Evolutionary conservation across 2,797 vertebrate genomes (phyloP), one percentile per base, ranked within the genome.

Genomic region (Emydoidea blandingii): DNA sequence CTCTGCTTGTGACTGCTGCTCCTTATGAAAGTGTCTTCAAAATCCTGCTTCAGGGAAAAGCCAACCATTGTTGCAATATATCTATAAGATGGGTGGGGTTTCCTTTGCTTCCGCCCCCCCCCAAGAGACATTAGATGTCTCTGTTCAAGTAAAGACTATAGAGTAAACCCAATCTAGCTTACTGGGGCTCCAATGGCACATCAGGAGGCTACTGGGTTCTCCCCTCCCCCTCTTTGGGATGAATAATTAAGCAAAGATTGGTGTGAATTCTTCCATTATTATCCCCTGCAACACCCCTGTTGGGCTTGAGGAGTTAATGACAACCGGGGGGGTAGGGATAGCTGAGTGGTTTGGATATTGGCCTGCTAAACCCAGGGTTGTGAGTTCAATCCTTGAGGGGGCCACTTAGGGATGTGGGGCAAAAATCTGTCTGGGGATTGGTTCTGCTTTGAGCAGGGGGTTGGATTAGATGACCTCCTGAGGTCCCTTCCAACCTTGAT

Each of bases 291-390:
- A 97, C 95, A 97, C 97, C 97, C 96, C 34, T 97, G 93, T 92
- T 96, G 97, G 95, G 95, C 97, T 98, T 98, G 97, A 98, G 98
- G 98, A 98, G 98, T 98, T 98, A 98, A 98, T 98, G 98, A 98
- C 97, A 95, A 98, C 96, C 97, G 6, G 7, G 7, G 44, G 44
- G 44, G 44, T 6, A 47, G 44, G 44, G 44, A 47, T 47, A 47
- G 44, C 44, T 47, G 6, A 47, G 44, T 47, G 44, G 44, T 47
- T 47, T 47, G 44, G 8, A 8, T 6, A 47, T 47, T 47, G 44
- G 44, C 44, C 44, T 47, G 44, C 7, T 47, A 47, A 8, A 47
- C 44, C 44, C 44, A 47, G 44, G 44, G 8, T 47, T 47, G 44
- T 47, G 44, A 47, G 7, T 47, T 47, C 44, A 47, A 8, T 8